Conservation (phyloP, 2,797 vertebrate species). For the Pantherophis vulpinus region DNA sequence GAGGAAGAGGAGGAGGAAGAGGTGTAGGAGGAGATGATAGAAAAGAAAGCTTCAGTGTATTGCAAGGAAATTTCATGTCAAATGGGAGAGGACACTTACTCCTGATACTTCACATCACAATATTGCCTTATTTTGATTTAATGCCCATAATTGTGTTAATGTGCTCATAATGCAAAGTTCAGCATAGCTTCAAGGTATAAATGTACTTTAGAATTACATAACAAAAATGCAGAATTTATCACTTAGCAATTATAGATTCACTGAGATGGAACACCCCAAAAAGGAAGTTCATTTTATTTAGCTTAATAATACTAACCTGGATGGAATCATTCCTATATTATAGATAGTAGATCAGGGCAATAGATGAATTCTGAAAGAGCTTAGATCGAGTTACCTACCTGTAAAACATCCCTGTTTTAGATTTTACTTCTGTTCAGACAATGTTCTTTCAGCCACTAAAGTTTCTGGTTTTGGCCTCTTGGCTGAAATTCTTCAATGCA, state of each 20-base stretch:
- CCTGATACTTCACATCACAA: neutral
- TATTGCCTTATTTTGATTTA: neutral
- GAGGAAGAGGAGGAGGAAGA: neutral
- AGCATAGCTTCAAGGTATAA: neutral
- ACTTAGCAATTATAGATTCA: neutral
- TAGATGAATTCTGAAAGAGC: slow-evolving; percentile 17
- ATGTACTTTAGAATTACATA: neutral
- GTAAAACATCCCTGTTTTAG: slow-evolving; percentile 15
- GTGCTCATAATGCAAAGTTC: neutral
- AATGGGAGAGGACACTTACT: neutral
- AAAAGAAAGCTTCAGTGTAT: neutral
- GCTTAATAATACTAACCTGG: accelerated
- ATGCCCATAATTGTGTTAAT: neutral
- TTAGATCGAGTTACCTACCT: slow-evolving; percentile 3
- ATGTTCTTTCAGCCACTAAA: neutral
- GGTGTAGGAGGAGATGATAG: neutral
- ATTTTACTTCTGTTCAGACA: neutral
- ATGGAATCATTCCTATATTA: neutral
- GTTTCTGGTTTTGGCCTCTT: slow-evolving; percentile 20
- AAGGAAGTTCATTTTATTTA: neutral
- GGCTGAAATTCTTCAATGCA: neutral
- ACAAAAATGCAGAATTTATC: neutral
- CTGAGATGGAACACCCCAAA: neutral
- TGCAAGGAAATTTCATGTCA: neutral
- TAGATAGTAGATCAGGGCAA: slow-evolving; percentile 7